A percentile compares a stretch with the other conserved stretches of the same genome.
phyloP scores from a whole-genome alignment of 2,797 vertebrate genomes.

The Taenioides sp. region DNA sequence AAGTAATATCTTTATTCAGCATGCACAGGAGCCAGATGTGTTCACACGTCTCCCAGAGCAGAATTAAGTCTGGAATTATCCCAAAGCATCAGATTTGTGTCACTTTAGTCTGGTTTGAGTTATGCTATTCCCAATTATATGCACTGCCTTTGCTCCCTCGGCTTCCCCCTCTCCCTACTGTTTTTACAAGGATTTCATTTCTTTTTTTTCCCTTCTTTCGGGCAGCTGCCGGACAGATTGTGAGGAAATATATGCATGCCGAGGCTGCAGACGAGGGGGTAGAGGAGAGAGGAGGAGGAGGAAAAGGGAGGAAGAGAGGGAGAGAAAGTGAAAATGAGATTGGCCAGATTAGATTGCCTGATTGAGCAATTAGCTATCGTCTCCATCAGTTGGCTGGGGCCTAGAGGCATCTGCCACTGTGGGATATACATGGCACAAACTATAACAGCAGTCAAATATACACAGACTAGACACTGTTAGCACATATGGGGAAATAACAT shows the following conservation, averaged over 20 bases:
- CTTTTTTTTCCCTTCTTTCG: constrained; percentile 32
- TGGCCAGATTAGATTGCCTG: constrained; percentile 74
- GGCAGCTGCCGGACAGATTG: constrained; percentile 62
- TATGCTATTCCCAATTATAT: background rate
- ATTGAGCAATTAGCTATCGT: constrained; percentile 74
- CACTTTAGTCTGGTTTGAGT: constrained; percentile 1
- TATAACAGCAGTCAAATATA: background rate
- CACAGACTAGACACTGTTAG: background rate
- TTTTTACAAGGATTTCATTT: constrained; percentile 10
- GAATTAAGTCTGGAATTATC: constrained; percentile 3
- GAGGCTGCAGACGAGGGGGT: background rate
- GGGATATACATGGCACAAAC: constrained; percentile 29
- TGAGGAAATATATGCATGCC: constrained; percentile 42
- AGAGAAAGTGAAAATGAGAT: constrained; percentile 62
- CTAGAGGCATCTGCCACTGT: constrained; percentile 67
- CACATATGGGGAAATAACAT: background rate
- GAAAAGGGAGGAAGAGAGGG: constrained; percentile 14
- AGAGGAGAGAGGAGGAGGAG: background rate
- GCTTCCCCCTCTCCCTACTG: background rate
- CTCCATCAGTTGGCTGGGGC: constrained; percentile 63
- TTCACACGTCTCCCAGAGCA: background rate
- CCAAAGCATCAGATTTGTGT: background rate
- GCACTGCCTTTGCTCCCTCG: background rate
- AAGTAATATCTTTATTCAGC: background rate
- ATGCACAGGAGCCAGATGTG: background rate